Conservation (phyloP, 2,797 vertebrate genomes). For the Parauchenoglanis ngamensis region DNA sequence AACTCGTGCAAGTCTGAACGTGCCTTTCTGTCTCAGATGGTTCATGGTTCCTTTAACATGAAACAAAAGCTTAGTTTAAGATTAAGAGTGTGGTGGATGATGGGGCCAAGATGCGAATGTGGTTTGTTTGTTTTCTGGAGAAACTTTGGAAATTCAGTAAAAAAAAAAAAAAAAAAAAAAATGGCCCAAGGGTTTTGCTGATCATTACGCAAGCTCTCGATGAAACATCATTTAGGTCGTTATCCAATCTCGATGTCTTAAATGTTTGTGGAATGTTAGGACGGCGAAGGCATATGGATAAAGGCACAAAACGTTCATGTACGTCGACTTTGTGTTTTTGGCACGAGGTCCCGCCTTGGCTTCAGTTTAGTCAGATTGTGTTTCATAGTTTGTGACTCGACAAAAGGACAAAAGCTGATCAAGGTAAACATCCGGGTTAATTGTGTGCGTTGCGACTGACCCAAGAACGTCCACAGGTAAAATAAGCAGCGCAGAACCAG, state of each 20-base stretch:
- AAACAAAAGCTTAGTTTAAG: slow-evolving; percentile 44
- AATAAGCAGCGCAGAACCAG: neutral
- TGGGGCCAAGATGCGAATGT: neutral
- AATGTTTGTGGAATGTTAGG: neutral
- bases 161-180: neutral
- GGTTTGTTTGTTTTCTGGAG: neutral
- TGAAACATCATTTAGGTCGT: neutral
- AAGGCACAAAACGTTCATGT: neutral
- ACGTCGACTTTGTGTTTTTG: neutral
- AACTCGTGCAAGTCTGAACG: slow-evolving; percentile 26
- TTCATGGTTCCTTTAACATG: slow-evolving; percentile 35
- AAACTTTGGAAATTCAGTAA: neutral
- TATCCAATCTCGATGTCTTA: neutral
- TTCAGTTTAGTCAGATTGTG: neutral
- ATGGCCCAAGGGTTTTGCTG: neutral
- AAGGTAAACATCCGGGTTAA: neutral
- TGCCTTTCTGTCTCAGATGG: slow-evolving; percentile 27
- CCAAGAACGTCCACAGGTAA: neutral
- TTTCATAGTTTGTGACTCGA: neutral
- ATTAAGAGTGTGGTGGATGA: slow-evolving; percentile 7
- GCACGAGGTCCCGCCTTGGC: neutral
- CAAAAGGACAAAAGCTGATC: neutral
- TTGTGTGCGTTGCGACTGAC: neutral
- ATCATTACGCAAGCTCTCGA: neutral
- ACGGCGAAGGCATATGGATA: neutral